A percentile compares a stretch with the other conserved stretches of the same genome.
Conservation (phyloP, 2,113 vertebrate genomes). For the Dunckerocampus dactyliophorus region DNA sequence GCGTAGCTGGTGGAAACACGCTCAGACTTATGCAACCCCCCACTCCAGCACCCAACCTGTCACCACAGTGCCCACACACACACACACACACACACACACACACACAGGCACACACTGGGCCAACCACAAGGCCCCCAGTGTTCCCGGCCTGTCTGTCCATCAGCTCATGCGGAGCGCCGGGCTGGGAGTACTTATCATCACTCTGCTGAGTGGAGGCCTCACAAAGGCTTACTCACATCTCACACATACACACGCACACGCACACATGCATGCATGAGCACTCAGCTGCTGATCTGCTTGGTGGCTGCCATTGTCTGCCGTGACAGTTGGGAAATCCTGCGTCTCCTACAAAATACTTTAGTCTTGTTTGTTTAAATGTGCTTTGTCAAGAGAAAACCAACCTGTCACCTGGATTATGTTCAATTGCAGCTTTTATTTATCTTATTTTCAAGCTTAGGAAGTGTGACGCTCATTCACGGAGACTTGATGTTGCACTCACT, state of each 20-base stretch:
- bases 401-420: slow-evolving; percentile 11
- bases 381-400: slow-evolving; percentile 9
- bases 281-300: slow-evolving; percentile 21
- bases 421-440: neutral
- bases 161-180: slow-evolving; percentile 63
- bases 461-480: neutral
- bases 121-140: slow-evolving; percentile 73
- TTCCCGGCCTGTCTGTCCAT: slow-evolving; percentile 65
- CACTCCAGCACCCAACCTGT: slow-evolving; percentile 25
- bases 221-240: slow-evolving; percentile 60
- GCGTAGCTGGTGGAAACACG: slow-evolving; percentile 32
- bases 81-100: slow-evolving; percentile 14
- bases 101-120: slow-evolving; percentile 19
- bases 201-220: slow-evolving; percentile 66
- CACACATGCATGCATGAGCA: slow-evolving; percentile 14
- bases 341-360: slow-evolving; percentile 14
- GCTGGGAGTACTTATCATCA: slow-evolving; percentile 74
- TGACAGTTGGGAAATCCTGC: slow-evolving; percentile 29
- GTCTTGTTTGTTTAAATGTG: slow-evolving; percentile 12
- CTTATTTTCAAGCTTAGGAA: neutral
- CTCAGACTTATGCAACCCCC: slow-evolving; percentile 13
- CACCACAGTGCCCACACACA: slow-evolving; percentile 38
- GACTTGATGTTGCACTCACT: neutral
- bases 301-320: slow-evolving; percentile 40
- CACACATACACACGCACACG: slow-evolving; percentile 29